Evolutionary conservation across 2,888 invertebrate species (phyloP).

Genomic region (Heteromyza rotundicornis): DNA sequence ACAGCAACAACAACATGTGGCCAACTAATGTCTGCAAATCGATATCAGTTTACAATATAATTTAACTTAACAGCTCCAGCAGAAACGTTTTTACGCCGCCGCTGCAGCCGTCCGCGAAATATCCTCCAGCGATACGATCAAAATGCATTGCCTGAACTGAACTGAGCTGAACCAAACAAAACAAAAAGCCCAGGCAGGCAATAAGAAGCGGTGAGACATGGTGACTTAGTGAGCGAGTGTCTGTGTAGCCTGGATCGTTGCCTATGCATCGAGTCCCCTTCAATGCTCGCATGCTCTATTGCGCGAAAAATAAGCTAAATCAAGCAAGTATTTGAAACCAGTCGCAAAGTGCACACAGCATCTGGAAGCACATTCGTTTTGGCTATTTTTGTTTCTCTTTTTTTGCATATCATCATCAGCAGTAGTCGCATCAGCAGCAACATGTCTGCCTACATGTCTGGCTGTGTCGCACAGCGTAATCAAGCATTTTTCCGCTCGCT

Average conservation of each 20-base stretch:
- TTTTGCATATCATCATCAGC: slow-evolving; percentile 2
- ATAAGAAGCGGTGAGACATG: background rate
- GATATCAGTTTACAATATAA: slow-evolving; percentile 25
- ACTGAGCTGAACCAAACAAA: no score
- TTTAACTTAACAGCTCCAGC: slow-evolving; percentile 14
- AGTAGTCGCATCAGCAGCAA: background rate
- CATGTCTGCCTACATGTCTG: slow-evolving; percentile 19
- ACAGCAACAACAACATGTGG: background rate
- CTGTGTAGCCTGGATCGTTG: background rate
- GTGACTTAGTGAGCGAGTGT: background rate
- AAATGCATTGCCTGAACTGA: background rate
- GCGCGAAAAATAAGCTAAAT: background rate
- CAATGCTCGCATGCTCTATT: background rate
- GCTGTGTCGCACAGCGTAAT: background rate
- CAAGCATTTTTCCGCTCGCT: background rate
- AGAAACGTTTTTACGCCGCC: no score
- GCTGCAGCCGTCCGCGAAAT: slow-evolving; percentile 14
- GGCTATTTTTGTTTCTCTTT: no score
- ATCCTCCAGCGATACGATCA: slow-evolving; percentile 13
- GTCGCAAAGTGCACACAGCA: background rate
- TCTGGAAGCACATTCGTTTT: no score
- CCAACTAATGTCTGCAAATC: slow-evolving; percentile 15
- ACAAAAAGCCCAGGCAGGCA: no score
- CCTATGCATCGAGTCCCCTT: background rate
- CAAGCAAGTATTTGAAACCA: background rate